Base-by-base conservation (phyloP, 2,888 invertebrate species). In the Linnaemya tessellans region DNA sequence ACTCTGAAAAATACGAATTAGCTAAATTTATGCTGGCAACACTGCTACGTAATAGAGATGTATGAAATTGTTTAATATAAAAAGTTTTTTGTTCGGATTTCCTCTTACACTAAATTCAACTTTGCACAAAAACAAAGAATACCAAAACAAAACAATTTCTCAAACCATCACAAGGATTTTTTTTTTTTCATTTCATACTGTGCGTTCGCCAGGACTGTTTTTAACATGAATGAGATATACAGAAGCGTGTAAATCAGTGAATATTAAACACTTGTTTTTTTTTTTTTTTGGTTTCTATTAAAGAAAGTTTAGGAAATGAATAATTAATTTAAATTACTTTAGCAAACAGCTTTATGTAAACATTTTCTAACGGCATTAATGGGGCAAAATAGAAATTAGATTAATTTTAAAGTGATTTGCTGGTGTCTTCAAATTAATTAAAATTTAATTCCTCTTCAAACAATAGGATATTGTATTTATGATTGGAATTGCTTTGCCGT, bases 321-420 rank as follows among this genome's bases (percentile, higher is more conserved):
- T 71, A 71, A 56, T 58, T 71, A 11, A 71, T 30, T 71, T 10
- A 11, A 58, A 58, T 43, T 43, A 25, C 25, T 25, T 56, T 13
- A 43, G n/a, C 2, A 13, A 25, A 43, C 25, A n/a, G 15, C 46
- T 46, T 11, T n/a, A 15, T 15, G 15, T 5, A 5, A 5, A n/a
- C n/a, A 15, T n/a, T 46, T 46, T 41, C 11, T 13, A n/a, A 2
- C 4, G n/a, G n/a, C 15, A 7, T 3, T 46, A n/a, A n/a, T 3
- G 4, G 46, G 10, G 46, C n/a, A 13, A 43, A 38, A 43, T 10
- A n/a, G 15, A n/a, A 46, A n/a, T 46, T n/a, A 0, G 4, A 15
- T 46, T 46, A 15, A 46, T 46, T 46, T 46, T 46, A 46, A 46
- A 46, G 46, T 46, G 3, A 5, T 1, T 46, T 15, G 46, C n/a